Conservation (phyloP, 2,888 invertebrate species). For the Cryptosula pallasiana region DNA sequence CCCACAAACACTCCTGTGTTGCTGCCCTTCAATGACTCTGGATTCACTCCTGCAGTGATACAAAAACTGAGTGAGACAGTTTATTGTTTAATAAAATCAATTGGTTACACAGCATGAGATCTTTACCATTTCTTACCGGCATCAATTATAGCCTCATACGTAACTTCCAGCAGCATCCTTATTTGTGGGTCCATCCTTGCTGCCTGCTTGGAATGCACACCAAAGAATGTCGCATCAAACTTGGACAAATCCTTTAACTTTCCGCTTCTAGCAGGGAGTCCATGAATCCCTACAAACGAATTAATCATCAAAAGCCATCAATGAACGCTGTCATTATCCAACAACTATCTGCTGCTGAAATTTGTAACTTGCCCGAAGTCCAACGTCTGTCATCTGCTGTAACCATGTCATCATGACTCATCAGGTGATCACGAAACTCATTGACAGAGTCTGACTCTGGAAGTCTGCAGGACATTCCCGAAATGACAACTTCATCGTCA, state of each 20-base stretch:
- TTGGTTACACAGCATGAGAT: too few species aligned
- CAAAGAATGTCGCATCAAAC: slow-evolving; percentile 51
- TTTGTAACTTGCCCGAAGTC: slow-evolving; percentile 75
- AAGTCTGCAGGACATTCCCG: slow-evolving; percentile 61
- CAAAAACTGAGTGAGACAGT: too few species aligned
- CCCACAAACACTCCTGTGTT: slow-evolving; percentile 93
- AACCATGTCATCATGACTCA: too few species aligned
- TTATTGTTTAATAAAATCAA: too few species aligned
- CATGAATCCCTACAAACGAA: slow-evolving; percentile 50
- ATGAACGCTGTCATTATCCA: too few species aligned
- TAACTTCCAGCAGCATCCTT: slow-evolving; percentile 65
- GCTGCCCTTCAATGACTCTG: too few species aligned
- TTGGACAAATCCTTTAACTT: too few species aligned
- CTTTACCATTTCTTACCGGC: too few species aligned
- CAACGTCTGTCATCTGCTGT: slow-evolving; percentile 86
- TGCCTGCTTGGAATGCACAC: slow-evolving; percentile 36
- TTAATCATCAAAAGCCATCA: too few species aligned
- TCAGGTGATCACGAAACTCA: slow-evolving; percentile 85
- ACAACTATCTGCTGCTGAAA: too few species aligned
- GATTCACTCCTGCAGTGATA: too few species aligned
- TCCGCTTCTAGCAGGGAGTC: slow-evolving; percentile 55
- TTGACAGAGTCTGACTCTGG: slow-evolving; percentile 86
- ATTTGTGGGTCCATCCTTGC: slow-evolving; percentile 44
- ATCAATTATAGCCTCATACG: slow-evolving; percentile 50
- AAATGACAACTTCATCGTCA: slow-evolving; percentile 54